Conservation (phyloP, 2,888 invertebrate species). For the Rutpela maculata region DNA sequence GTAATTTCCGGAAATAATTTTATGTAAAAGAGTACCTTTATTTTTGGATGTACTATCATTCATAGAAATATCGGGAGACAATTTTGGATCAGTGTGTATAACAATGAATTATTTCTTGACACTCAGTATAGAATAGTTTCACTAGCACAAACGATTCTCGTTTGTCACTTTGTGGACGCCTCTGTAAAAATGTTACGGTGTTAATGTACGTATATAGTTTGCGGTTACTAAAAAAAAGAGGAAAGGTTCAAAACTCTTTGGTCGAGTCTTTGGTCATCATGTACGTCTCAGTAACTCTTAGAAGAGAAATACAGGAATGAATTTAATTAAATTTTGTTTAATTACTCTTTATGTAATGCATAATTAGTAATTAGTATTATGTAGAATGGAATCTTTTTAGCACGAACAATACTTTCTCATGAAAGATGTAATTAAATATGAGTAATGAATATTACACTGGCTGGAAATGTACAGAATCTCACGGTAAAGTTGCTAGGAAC, state of each 20-base stretch:
- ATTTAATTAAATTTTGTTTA: slow-evolving; percentile 18
- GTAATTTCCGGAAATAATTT: no score
- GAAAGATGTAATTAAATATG: slow-evolving; percentile 7
- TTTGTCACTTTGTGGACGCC: no score
- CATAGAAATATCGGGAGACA: no score
- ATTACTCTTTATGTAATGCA: not conserved
- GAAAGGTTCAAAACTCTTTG: not conserved
- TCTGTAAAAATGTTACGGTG: not conserved
- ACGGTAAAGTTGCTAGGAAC: not conserved
- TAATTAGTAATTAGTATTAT: not conserved
- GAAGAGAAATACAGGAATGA: not conserved
- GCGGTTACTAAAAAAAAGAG: not conserved
- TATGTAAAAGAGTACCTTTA: no score
- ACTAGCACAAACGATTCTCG: no score
- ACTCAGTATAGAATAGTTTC: no score
- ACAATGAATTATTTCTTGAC: no score
- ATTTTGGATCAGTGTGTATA: no score
- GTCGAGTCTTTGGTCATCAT: not conserved
- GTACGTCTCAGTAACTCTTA: not conserved
- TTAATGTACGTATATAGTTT: not conserved
- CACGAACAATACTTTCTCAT: slow-evolving; percentile 8
- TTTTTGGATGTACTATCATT: no score
- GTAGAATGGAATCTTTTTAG: not conserved
- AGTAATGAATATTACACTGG: not conserved
- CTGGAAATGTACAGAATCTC: not conserved